A percentile compares a stretch with the other conserved stretches of the same genome.
Evolutionary conservation across 2,113 vertebrate species (phyloP).

Genomic region (Monopterus albus): DNA sequence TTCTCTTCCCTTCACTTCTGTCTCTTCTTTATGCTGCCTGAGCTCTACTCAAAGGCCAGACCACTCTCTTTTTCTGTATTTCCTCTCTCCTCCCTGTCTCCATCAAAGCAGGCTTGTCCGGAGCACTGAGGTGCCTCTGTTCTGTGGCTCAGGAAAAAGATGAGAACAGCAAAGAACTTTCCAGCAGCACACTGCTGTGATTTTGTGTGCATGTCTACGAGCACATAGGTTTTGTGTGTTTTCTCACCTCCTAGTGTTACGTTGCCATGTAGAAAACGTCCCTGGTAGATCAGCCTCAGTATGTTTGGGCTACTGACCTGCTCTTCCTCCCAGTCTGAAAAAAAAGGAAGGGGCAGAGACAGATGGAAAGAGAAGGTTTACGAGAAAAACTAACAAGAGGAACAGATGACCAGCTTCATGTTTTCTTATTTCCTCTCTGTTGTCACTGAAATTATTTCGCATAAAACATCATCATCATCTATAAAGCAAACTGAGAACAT

Average conservation of each 20-base stretch:
- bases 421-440: background rate
- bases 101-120: constrained; percentile 75
- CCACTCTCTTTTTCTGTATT: constrained; percentile 63
- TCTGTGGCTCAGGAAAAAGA: constrained; percentile 68
- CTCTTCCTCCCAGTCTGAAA: constrained; percentile 96
- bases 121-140: constrained; percentile 79
- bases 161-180: constrained; percentile 71
- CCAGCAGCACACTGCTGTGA: constrained; percentile 63
- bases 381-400: background rate
- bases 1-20: constrained; percentile 15
- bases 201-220: constrained; percentile 36
- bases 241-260: constrained; percentile 97
- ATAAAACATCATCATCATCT: background rate
- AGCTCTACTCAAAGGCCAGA: constrained; percentile 40
- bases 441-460: background rate
- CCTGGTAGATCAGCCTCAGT: constrained; percentile 98
- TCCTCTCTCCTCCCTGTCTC: constrained; percentile 70
- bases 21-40: constrained; percentile 38
- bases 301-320: constrained; percentile 98
- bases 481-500: background rate
- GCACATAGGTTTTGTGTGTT: constrained; percentile 26
- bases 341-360: constrained; percentile 18
- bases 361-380: constrained; percentile 5
- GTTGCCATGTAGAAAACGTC: constrained; percentile 97
- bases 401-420: background rate